Evolutionary conservation across 2,113 vertebrate genomes (phyloP).

Genomic region (Oncorhynchus keta): DNA sequence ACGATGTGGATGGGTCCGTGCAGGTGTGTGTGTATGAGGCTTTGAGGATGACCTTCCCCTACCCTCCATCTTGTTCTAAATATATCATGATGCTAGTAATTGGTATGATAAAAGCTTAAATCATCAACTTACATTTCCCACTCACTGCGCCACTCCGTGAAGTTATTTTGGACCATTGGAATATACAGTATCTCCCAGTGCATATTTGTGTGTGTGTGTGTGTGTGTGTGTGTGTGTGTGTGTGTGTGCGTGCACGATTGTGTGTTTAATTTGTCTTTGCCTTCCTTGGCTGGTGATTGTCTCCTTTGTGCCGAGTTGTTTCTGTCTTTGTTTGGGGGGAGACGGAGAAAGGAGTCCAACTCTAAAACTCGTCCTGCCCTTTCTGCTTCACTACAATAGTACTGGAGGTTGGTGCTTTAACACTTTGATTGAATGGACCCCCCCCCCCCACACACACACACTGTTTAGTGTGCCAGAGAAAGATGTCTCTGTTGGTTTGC

Average conservation of each 20-base stretch:
- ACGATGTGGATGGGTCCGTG: not conserved
- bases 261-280: conserved; percentile 36
- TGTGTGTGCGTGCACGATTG: too few relatives aligned
- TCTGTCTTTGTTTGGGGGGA: conserved; percentile 50
- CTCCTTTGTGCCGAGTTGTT: conserved; percentile 65
- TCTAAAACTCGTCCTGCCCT: conserved; percentile 52
- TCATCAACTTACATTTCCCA: conserved; percentile 14
- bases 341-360: conserved; percentile 60
- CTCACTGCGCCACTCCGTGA: not conserved
- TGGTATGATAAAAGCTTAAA: conserved; percentile 17
- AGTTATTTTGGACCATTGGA: conserved; percentile 8
- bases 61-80: conserved; percentile 3
- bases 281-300: conserved; percentile 58
- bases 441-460: too few relatives aligned
- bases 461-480: too few relatives aligned
- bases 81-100: conserved; percentile 9
- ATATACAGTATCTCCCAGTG: too few relatives aligned
- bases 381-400: conserved; percentile 19
- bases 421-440: too few relatives aligned
- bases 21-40: too few relatives aligned
- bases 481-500: too few relatives aligned
- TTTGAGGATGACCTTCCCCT: not conserved
- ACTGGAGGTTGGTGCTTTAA: too few relatives aligned
- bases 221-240: not conserved
- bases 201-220: too few relatives aligned